A percentile compares a stretch with the other conserved stretches of the same genome.
phyloP scores from a whole-genome alignment of 53 echinoderm and acorn worm species.

The Actinopyga echinites region DNA sequence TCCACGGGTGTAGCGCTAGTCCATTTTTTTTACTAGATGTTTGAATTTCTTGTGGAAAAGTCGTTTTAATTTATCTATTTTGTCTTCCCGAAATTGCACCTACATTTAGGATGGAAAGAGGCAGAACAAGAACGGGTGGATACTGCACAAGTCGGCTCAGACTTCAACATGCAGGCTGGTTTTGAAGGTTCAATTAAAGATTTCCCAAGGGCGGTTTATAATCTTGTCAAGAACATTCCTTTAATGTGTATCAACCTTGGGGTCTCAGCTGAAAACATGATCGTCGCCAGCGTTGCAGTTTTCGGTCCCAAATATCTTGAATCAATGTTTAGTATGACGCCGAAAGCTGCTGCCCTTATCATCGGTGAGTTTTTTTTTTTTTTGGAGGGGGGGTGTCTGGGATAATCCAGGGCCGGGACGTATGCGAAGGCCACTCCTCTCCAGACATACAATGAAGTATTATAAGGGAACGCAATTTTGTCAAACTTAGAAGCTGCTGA shows the following conservation, averaged over 20 bases:
- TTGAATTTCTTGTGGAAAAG: too few species aligned
- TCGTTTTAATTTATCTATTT: too few species aligned
- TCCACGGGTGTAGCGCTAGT: too few species aligned
- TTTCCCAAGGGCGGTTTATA: slow-evolving; percentile 76
- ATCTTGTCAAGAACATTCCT: slow-evolving; percentile 80
- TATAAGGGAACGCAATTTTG: too few species aligned
- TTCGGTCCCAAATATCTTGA: slow-evolving; percentile 95
- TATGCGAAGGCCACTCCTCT: too few species aligned
- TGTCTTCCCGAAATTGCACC: too few species aligned
- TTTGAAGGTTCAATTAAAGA: slow-evolving; percentile 71
- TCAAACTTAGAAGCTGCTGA: too few species aligned
- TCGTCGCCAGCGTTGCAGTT: slow-evolving; percentile 73
- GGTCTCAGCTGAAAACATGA: slow-evolving; percentile 70
- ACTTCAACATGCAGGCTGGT: slow-evolving; percentile 65
- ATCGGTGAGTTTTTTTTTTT: slow-evolving; percentile 53
- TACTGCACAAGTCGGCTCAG: slow-evolving; percentile 82
- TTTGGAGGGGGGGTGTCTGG: neutral
- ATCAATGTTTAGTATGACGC: slow-evolving; percentile 70
- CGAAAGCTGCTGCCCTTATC: slow-evolving; percentile 73
- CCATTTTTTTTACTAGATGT: too few species aligned
- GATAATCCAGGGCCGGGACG: neutral
- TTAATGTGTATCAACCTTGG: slow-evolving; percentile 72
- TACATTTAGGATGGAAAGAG: slow-evolving; percentile 61
- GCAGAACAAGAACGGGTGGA: slow-evolving; percentile 39
- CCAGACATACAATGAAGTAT: too few species aligned